These are phyloP conservation scores for Pachydiplax longipennis DNA, from an alignment of 2,888 invertebrate genomes.

Conservation along the genomic window DNA sequence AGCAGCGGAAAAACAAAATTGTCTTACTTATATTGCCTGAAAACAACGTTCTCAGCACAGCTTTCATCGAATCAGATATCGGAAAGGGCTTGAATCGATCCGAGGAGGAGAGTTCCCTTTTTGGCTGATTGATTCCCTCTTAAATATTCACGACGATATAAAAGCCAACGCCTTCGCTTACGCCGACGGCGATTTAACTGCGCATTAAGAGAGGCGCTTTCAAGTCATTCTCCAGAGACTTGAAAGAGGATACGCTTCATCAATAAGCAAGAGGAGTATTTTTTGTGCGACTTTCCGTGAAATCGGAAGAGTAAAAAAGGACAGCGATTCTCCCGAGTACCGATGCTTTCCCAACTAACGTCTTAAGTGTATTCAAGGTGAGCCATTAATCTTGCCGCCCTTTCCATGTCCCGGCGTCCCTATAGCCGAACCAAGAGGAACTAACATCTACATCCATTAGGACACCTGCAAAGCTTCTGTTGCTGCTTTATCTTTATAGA, in stretches of 20 bases:
- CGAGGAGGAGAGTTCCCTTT: no score
- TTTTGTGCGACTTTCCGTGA: background rate
- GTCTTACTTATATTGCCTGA: no score
- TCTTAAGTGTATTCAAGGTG: background rate
- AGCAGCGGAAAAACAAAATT: no score
- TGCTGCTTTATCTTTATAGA: no score
- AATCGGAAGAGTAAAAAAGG: background rate
- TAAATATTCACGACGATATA: no score
- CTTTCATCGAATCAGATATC: no score
- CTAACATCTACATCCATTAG: background rate
- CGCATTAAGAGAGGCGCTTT: background rate
- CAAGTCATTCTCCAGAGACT: background rate
- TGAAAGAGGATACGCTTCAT: background rate
- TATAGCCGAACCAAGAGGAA: background rate
- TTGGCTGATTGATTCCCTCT: no score
- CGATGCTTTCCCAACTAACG: background rate
- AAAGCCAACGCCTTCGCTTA: background rate
- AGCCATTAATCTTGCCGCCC: background rate
- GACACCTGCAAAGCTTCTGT: background rate
- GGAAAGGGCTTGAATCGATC: no score
- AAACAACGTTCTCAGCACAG: no score
- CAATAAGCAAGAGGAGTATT: background rate
- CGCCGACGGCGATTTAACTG: background rate
- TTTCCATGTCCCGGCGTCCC: background rate
- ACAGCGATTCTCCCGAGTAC: background rate